phyloP scores from a whole-genome alignment of 2,888 invertebrate genomes.

The Xestia sexstrigata region DNA sequence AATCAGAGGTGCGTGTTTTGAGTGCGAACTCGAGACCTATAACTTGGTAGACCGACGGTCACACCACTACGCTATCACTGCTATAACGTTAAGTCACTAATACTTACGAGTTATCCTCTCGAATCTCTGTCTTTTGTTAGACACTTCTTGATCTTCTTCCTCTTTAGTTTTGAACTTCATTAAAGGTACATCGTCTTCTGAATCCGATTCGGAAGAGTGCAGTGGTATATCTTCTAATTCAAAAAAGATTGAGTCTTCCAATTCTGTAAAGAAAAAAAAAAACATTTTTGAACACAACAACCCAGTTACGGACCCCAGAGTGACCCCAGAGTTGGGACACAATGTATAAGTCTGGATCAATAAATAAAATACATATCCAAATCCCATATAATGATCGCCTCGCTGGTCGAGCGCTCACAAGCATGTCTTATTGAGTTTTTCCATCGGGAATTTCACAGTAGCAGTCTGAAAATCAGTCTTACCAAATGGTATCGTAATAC shows the following conservation, averaged over 20 bases:
- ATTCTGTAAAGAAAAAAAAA: not conserved
- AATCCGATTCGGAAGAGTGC: not conserved
- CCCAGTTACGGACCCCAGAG: not conserved
- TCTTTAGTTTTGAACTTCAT: not conserved
- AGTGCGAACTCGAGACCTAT: no score
- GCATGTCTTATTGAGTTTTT: no score
- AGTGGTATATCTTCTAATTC: not conserved
- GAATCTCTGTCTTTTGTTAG: not conserved
- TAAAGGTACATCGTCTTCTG: not conserved
- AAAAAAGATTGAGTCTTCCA: not conserved
- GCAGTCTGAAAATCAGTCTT: no score
- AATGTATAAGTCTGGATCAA: no score
- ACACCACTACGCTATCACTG: no score
- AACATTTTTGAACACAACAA: not conserved
- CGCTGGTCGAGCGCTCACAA: no score
- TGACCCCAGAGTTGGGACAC: not conserved
- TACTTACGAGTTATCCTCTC: not conserved
- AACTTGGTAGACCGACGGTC: no score
- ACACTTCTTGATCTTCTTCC: not conserved
- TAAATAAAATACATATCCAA: no score
- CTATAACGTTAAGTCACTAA: not conserved
- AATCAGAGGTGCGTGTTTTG: no score
- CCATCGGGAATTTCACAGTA: no score
- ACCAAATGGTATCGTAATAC: no score
- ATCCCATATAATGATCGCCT: no score